Conservation (phyloP, 2,888 invertebrate species). For the Diarsia mendica region DNA sequence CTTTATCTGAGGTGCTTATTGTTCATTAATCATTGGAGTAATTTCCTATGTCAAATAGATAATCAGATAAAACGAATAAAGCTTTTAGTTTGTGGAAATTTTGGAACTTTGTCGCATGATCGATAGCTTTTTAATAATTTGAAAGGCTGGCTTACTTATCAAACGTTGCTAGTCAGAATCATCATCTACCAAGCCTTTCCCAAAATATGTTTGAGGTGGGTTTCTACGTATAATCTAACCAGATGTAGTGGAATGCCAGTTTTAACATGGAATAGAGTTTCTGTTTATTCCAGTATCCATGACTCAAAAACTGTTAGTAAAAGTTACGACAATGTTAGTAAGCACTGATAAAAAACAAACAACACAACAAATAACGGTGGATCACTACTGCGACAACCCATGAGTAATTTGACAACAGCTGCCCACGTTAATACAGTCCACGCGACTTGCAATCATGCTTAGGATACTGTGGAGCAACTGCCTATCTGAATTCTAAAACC, state of each 20-base stretch:
- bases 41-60: background rate
- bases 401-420: no score
- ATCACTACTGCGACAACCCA: no score
- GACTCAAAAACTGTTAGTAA: no score
- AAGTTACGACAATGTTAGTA: no score
- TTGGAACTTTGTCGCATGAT: background rate
- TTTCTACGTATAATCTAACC: background rate
- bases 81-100: slow-evolving; percentile 1
- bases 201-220: background rate
- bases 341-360: no score
- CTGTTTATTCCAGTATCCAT: no score
- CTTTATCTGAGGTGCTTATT: background rate
- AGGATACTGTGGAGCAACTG: background rate
- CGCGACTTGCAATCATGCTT: no score
- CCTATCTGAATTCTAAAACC: background rate
- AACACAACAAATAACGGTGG: no score
- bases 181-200: background rate
- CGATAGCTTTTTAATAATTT: background rate
- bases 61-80: slow-evolving; percentile 36
- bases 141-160: background rate
- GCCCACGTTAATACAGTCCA: no score
- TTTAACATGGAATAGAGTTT: background rate
- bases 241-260: background rate
- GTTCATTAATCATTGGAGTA: background rate
- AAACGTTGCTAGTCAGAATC: background rate